Base-by-base conservation (phyloP, 2,113 vertebrate species). In the Boleophthalmus pectinirostris region DNA sequence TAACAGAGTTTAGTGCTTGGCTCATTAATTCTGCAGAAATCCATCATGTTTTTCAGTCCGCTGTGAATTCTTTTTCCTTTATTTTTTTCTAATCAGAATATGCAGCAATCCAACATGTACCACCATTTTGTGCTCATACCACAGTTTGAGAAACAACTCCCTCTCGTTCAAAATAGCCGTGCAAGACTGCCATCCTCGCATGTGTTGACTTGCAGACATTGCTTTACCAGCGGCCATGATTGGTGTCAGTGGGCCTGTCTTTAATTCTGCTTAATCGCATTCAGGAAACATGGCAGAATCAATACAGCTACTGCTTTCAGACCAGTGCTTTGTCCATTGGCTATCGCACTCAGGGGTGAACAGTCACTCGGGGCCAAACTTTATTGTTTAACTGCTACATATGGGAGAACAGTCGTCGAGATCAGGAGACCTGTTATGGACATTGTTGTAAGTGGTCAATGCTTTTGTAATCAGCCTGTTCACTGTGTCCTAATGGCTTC, bases 221-320 rank as follows among this genome's bases (percentile, higher is more conserved):
- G 86, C 80, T 78, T 89, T 87, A 85, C 88, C 85, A 87, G 84
- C 54, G 76, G 89, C 81, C 78, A 53, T 79, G 82, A 85, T 83
- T 89, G 88, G 88, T 67, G 72, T 90, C 88, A 85, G 83, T 79
- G 73, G 70, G 80, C 79, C 80, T 49, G 74, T 80, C 78, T 85
- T 90, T 89, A 83, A 90, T 89, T 89, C 85, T 71, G 80, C 70
- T 85, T 88, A 87, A 91, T 90, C 80, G 76, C 88, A 82, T 87
- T 82, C 70, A 68, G 83, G 74, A 77, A 78, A 82, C 73, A 73
- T 46, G 60, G 82, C 75, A 78, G 77, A 88, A 90, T 89, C 85
- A 76, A 91, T 89, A 88, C 79, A 77, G 82, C 79, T 78, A 77
- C 81, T 82, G 72, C 69, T 77, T 76, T 75, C 66, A 47, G 80